phyloP scores from a whole-genome alignment of 2,797 vertebrate species.

The Sebastes nivosus region DNA sequence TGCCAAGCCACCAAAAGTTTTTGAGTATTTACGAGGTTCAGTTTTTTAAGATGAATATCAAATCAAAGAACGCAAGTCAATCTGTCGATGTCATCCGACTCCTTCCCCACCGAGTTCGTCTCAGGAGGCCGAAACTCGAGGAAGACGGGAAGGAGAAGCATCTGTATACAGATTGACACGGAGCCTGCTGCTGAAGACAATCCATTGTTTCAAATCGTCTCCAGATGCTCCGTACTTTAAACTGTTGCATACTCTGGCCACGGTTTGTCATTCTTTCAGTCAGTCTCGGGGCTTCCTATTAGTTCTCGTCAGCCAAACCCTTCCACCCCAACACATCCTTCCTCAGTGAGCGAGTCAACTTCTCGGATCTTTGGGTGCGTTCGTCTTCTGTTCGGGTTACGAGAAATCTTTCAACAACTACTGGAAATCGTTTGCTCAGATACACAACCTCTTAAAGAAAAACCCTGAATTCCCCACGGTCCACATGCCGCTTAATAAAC shows the following conservation, averaged over 20 bases:
- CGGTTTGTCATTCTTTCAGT: constrained; percentile 64
- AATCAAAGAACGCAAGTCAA: constrained; percentile 20
- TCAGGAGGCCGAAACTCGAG: constrained; percentile 2
- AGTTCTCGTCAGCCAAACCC: constrained; percentile 48
- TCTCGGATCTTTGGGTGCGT: constrained; percentile 26
- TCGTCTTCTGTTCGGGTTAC: constrained; percentile 21
- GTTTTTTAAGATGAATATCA: constrained; percentile 9
- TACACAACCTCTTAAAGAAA: not conserved
- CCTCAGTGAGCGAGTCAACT: constrained; percentile 26
- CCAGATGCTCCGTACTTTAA: constrained; percentile 63
- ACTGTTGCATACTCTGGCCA: constrained; percentile 65
- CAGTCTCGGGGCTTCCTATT: constrained; percentile 47
- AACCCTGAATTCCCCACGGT: not conserved
- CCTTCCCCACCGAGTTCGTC: not conserved
- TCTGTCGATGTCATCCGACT: constrained; percentile 1
- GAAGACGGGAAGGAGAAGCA: constrained; percentile 34
- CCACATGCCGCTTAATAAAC: constrained; percentile 34
- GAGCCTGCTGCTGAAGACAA: constrained; percentile 51
- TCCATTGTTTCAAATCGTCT: constrained; percentile 65
- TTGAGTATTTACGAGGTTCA: not conserved
- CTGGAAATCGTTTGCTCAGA: constrained; percentile 6
- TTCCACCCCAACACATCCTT: constrained; percentile 57
- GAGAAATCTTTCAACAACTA: constrained; percentile 29
- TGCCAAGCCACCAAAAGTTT: not conserved
- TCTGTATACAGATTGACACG: constrained; percentile 30